A percentile compares a stretch with the other conserved stretches of the same genome.
Conservation (phyloP, 2,113 vertebrate species). For the Urocolius indicus region DNA sequence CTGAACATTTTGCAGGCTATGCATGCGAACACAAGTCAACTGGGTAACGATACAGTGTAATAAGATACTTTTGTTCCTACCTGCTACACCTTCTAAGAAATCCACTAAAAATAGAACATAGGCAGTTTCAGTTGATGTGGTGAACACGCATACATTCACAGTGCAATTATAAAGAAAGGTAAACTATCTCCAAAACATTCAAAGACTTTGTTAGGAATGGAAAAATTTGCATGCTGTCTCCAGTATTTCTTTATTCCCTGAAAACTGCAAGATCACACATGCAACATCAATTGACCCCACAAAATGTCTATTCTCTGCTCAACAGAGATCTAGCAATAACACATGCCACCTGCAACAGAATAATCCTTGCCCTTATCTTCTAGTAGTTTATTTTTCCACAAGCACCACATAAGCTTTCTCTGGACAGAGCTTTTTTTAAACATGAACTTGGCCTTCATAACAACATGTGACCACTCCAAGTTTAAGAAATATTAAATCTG, state of each 20-base stretch:
- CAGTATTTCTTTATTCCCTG: neutral
- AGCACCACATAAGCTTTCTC: neutral
- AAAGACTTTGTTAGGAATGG: neutral
- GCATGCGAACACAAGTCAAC: slow-evolving; percentile 12
- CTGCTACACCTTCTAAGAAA: slow-evolving; percentile 22
- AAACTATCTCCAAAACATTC: neutral
- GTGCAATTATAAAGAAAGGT: neutral
- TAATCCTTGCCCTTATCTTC: neutral
- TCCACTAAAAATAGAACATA: slow-evolving; percentile 33
- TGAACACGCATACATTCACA: neutral
- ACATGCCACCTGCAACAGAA: neutral
- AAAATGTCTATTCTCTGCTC: neutral
- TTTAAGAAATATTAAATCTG: neutral
- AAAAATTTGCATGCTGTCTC: neutral
- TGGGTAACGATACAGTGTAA: neutral
- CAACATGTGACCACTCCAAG: neutral
- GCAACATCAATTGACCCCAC: neutral
- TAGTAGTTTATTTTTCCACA: neutral
- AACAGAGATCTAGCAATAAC: neutral
- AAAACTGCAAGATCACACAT: neutral
- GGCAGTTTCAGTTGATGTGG: neutral
- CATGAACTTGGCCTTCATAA: neutral
- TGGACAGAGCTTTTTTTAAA: neutral
- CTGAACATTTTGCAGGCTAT: neutral
- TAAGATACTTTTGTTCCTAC: slow-evolving; percentile 1